A percentile compares a stretch with the other conserved stretches of the same genome.
Evolutionary conservation across 2,797 vertebrate species (phyloP).

Genomic region (Macroramphosus scolopax): DNA sequence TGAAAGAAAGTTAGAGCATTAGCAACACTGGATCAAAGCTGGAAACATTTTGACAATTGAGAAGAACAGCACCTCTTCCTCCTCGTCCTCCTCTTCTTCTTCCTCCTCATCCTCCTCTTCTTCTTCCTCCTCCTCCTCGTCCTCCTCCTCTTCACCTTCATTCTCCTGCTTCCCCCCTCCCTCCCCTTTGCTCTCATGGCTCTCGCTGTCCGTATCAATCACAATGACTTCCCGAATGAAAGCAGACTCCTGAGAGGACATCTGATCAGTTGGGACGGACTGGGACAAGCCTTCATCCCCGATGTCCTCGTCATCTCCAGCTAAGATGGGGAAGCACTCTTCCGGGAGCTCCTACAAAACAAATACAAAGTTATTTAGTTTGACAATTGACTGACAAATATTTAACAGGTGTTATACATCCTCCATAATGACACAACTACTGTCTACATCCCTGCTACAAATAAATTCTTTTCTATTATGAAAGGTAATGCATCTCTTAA

Average conservation of each 20-base stretch:
- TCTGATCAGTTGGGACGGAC: conserved; percentile 84
- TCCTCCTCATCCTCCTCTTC: conserved; percentile 26
- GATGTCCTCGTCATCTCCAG: conserved; percentile 78
- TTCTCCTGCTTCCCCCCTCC: conserved; percentile 67
- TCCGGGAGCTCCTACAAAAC: conserved; percentile 79
- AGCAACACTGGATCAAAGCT: too few species aligned
- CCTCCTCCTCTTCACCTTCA: conserved; percentile 27
- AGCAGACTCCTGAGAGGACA: conserved; percentile 66
- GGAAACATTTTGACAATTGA: too few species aligned
- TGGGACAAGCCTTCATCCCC: conserved; percentile 83
- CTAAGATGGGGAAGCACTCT: conserved; percentile 77
- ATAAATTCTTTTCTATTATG: too few species aligned
- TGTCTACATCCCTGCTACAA: too few species aligned
- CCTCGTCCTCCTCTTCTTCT: conserved; percentile 37
- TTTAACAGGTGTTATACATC: too few species aligned
- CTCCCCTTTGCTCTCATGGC: conserved; percentile 85
- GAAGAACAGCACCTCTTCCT: too few species aligned
- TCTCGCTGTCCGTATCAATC: conserved; percentile 93
- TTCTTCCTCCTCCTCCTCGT: conserved; percentile 57
- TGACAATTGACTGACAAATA: too few species aligned
- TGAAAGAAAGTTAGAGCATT: background rate
- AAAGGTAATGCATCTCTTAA: too few species aligned
- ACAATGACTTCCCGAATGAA: conserved; percentile 88
- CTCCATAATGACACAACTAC: too few species aligned
- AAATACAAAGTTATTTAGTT: conserved; percentile 2